Conservation (phyloP, 2,113 vertebrate species). For the Climacteris rufus region DNA sequence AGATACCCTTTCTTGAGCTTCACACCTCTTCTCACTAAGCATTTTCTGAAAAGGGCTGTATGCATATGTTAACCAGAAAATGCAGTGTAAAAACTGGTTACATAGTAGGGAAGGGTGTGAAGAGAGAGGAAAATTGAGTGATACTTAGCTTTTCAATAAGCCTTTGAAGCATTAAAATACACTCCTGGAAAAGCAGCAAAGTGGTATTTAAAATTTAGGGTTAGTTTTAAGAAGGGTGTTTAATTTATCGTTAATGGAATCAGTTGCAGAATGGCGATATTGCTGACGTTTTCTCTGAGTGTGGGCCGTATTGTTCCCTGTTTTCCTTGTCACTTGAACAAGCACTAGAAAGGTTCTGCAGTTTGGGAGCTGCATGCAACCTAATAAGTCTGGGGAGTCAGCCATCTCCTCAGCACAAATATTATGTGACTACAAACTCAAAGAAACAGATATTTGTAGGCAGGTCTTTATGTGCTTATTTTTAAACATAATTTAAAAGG, state of each 20-base stretch:
- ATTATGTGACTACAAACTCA: not conserved
- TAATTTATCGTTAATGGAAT: not conserved
- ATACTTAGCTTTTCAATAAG: not conserved
- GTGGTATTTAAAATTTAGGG: not conserved
- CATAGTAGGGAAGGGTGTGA: not conserved
- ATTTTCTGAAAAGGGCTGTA: not conserved
- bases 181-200: not conserved
- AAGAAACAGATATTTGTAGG: not conserved
- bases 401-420: not conserved
- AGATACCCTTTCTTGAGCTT: not conserved
- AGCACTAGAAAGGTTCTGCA: not conserved
- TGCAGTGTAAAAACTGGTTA: not conserved
- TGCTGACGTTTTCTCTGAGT: not conserved
- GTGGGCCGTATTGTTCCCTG: not conserved
- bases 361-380: not conserved
- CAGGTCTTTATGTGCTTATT: not conserved
- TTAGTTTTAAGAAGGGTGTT: not conserved
- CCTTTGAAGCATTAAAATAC: not conserved
- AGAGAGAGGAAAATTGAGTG: not conserved
- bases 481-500: not conserved
- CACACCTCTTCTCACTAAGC: not conserved
- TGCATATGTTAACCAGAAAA: slow-evolving; percentile 16
- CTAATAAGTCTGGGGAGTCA: not conserved
- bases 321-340: not conserved
- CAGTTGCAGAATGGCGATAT: not conserved